A percentile compares a stretch with the other conserved stretches of the same genome.
Conservation (phyloP, 2,888 invertebrate genomes). For the Drosophila hamatofila region DNA sequence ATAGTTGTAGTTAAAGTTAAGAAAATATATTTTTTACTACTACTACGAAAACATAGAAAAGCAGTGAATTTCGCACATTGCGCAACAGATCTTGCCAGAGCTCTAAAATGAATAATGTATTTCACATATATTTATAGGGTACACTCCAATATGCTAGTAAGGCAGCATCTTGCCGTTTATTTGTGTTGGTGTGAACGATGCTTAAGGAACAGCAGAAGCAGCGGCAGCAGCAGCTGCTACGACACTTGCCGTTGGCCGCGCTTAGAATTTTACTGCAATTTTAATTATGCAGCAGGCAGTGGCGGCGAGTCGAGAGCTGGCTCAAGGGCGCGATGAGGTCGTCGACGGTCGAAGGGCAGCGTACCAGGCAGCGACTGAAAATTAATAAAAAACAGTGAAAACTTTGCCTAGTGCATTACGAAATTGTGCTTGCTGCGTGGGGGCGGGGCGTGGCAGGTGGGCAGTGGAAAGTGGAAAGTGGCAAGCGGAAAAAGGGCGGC, state of each 20-base stretch:
- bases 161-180: background rate
- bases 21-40: background rate
- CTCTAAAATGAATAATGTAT: background rate
- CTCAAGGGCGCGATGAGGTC: constrained; percentile 62
- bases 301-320: constrained; percentile 25
- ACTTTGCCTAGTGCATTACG: constrained; percentile 67
- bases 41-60: too few relatives aligned
- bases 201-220: constrained; percentile 9
- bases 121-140: background rate
- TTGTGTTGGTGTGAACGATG: constrained; percentile 26
- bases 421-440: constrained; percentile 36
- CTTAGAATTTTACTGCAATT: constrained; percentile 70
- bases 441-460: background rate
- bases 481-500: background rate
- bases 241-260: constrained; percentile 40
- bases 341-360: constrained; percentile 10
- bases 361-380: constrained; percentile 48
- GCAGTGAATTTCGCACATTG: background rate
- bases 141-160: background rate
- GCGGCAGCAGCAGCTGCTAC: constrained; percentile 22
- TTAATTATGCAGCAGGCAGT: constrained; percentile 70
- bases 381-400: constrained; percentile 74
- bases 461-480: background rate
- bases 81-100: background rate
- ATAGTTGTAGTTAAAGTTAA: background rate